Evolutionary conservation across 1,140 invertebrate species (phyloP).

Genomic region (Teleopsis dalmanni): DNA sequence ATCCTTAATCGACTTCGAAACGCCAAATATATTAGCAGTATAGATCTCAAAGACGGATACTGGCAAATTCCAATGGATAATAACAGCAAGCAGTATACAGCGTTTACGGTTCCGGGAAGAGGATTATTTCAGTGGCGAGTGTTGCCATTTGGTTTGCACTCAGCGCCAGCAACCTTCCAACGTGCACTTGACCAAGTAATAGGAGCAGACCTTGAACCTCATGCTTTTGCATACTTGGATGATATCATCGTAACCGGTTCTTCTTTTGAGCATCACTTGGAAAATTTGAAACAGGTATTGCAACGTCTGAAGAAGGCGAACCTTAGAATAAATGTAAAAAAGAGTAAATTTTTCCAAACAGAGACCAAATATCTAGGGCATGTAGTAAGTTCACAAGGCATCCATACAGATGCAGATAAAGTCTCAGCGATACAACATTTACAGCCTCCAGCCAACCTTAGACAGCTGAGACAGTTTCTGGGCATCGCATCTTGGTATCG

Average conservation of each 20-base stretch:
- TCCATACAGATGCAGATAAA: constrained; percentile 31
- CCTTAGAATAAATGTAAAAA: constrained; percentile 2
- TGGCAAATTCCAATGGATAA: too few species aligned
- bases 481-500: constrained; percentile 43
- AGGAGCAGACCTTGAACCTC: too few species aligned
- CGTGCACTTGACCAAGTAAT: too few species aligned
- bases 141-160: too few species aligned
- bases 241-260: constrained; percentile 5
- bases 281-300: constrained; percentile 1
- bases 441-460: constrained; percentile 17
- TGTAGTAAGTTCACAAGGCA: constrained; percentile 32
- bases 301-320: constrained; percentile 6
- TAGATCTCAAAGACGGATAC: too few species aligned
- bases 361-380: constrained; percentile 33
- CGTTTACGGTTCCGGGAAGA: too few species aligned
- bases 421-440: too few species aligned
- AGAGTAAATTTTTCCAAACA: constrained; percentile 4
- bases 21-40: too few species aligned
- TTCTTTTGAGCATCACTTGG: constrained; percentile 2
- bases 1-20: too few species aligned
- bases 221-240: constrained; percentile 3
- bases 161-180: too few species aligned
- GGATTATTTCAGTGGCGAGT: too few species aligned
- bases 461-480: constrained; percentile 42
- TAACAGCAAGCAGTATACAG: too few species aligned